Evolutionary conservation across 2,113 vertebrate genomes (phyloP).

Genomic region (Callipepla californica): DNA sequence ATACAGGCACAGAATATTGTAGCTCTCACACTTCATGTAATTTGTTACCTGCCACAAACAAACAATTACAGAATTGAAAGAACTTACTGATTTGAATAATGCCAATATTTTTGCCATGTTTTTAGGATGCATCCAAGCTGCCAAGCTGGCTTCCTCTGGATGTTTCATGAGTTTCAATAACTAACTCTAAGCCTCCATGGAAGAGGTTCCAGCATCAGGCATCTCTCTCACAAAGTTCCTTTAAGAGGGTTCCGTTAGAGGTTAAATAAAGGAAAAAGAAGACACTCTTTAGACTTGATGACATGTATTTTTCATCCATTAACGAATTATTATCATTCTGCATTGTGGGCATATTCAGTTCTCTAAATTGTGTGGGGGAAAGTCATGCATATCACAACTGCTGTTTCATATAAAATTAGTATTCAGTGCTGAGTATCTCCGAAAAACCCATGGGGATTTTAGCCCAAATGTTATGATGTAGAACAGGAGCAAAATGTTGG

Average conservation of each 20-base stretch:
- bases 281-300: neutral
- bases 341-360: neutral
- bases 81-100: neutral
- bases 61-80: neutral
- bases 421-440: neutral
- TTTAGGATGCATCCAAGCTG: neutral
- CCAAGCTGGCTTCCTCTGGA: neutral
- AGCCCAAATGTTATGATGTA: conserved; percentile 33
- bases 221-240: neutral
- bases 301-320: neutral
- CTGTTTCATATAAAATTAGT: conserved; percentile 8
- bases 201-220: neutral
- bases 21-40: neutral
- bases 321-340: neutral
- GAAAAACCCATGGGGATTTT: conserved; percentile 50
- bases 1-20: neutral
- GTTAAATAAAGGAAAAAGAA: neutral
- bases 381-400: neutral
- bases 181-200: neutral
- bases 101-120: neutral
- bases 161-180: neutral
- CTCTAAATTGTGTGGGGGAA: neutral
- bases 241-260: neutral
- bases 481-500: conserved; percentile 39
- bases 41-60: neutral